Percentiles rank a stretch among this genome's conserved stretches.
phyloP scores from a whole-genome alignment of 2,797 vertebrate genomes.

The Balearica regulorum region DNA sequence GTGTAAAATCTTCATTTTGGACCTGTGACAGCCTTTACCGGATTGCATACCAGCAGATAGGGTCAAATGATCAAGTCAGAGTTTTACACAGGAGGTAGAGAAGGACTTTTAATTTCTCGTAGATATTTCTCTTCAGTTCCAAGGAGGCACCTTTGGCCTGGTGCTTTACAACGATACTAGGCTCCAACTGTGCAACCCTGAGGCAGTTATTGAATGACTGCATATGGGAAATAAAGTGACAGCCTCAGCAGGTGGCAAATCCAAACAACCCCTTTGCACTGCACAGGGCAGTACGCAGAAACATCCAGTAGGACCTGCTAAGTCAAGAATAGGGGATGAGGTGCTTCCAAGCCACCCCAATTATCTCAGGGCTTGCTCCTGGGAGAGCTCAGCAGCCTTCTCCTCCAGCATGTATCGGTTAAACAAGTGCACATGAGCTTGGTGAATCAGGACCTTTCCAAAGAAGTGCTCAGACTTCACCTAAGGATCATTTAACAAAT shows the following conservation, averaged over 20 bases:
- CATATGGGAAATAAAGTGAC: not conserved
- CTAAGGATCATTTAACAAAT: not conserved
- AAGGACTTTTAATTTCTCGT: not conserved
- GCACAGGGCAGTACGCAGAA: not conserved
- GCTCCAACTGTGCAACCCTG: not conserved
- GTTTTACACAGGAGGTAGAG: not conserved
- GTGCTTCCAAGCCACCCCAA: not conserved
- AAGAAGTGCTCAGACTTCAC: not conserved
- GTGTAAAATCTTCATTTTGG: not conserved
- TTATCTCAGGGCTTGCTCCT: not conserved
- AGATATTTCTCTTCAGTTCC: not conserved
- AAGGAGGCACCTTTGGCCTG: not conserved
- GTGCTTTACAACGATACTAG: not conserved
- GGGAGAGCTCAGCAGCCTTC: not conserved
- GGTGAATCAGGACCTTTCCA: not conserved
- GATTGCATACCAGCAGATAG: not conserved
- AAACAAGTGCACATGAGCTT: fast-evolving
- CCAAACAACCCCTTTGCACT: not conserved
- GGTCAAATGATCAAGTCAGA: not conserved
- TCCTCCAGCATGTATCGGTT: not conserved
- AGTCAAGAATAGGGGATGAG: not conserved
- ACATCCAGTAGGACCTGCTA: not conserved
- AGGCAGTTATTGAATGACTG: not conserved
- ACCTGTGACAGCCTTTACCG: not conserved
- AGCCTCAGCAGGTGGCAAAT: not conserved